Evolutionary conservation across 2,113 vertebrate genomes (phyloP).

Genomic region (Perca flavescens): DNA sequence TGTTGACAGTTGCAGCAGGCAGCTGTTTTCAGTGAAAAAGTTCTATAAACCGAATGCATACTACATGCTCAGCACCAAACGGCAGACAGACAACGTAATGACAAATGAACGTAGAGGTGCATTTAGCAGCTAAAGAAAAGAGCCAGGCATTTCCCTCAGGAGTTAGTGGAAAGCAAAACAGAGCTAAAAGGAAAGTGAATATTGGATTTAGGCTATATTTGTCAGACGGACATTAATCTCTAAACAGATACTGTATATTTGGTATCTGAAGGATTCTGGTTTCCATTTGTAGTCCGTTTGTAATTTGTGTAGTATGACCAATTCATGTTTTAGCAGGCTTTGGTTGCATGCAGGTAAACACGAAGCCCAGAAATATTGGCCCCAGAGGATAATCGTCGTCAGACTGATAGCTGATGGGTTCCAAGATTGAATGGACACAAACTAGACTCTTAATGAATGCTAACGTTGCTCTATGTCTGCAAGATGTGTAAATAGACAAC

Average conservation of each 20-base stretch:
- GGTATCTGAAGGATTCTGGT: too few relatives aligned
- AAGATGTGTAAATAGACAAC: not conserved
- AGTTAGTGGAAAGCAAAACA: not conserved
- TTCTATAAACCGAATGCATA: not conserved
- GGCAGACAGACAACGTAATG: not conserved
- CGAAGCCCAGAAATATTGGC: too few relatives aligned
- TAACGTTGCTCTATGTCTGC: not conserved
- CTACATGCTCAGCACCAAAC: not conserved
- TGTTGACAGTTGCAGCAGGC: not conserved
- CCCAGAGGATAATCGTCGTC: too few relatives aligned
- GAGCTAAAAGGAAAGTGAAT: not conserved
- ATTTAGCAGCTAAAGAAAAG: slow-evolving; percentile 11
- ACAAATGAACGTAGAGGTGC: not conserved
- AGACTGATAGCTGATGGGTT: too few relatives aligned
- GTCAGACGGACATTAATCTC: not conserved
- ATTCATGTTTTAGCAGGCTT: too few relatives aligned
- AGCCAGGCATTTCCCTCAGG: not conserved
- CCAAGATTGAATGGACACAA: not conserved
- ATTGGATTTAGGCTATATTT: not conserved
- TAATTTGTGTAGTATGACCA: too few relatives aligned
- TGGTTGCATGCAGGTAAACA: too few relatives aligned
- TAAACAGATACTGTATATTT: too few relatives aligned
- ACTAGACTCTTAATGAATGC: not conserved
- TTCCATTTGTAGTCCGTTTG: too few relatives aligned
- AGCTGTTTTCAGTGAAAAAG: not conserved